Evolutionary conservation across 2,888 invertebrate genomes (phyloP).

Genomic region (Argyra leucocephala): DNA sequence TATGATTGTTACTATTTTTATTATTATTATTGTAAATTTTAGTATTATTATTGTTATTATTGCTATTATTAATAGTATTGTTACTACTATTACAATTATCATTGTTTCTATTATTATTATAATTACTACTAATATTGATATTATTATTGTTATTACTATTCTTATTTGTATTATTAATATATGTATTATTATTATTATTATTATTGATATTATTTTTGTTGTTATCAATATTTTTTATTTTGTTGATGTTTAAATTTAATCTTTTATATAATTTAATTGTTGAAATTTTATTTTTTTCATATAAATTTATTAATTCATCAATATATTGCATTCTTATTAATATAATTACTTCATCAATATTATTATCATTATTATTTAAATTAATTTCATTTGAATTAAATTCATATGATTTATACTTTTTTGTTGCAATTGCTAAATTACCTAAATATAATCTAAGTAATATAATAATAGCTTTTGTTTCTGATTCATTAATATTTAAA

Average conservation of each 20-base stretch:
- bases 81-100: background rate
- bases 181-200: conserved; percentile 23
- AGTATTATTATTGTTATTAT: conserved; percentile 16
- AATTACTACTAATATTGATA: conserved; percentile 15
- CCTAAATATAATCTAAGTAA: conserved; percentile 12
- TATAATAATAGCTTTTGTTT: conserved; percentile 5
- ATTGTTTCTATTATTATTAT: conserved; percentile 7
- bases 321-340: background rate
- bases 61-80: background rate
- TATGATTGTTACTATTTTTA: background rate
- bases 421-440: conserved; percentile 5
- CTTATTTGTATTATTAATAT: conserved; percentile 9
- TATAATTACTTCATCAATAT: background rate
- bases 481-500: background rate
- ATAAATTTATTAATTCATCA: background rate
- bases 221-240: background rate
- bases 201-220: conserved; percentile 5
- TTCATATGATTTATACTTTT: background rate
- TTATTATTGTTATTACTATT: conserved; percentile 17
- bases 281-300: background rate
- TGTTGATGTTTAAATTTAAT: background rate
- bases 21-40: background rate
- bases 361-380: background rate
- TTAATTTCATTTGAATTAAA: background rate
- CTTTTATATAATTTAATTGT: background rate